Evolutionary conservation across 1,140 invertebrate genomes (phyloP), one percentile per base, ranked within the genome.

Genomic region (Tetragnatha versicolor): DNA sequence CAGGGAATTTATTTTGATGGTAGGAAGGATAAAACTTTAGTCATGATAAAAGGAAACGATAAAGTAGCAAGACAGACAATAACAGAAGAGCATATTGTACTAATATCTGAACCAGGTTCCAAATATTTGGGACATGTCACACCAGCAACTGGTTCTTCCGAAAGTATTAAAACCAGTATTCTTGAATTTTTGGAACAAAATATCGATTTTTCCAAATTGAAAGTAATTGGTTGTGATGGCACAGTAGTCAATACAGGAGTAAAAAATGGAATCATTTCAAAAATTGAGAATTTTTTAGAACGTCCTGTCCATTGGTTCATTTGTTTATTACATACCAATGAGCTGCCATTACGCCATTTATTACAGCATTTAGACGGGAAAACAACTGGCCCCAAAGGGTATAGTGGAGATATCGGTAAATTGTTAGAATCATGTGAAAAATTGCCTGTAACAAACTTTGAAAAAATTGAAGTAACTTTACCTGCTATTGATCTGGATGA

Each of bases 21-120:
- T 10, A 12, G 17, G 2, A 61, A 61, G 31, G 20, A 27, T 12
- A 1, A 27, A 35, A 17, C 9, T 27, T 61, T 3, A 61, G 12
- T 61, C 17, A 6, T n/a, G 22, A 10, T 61, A 17, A 29, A 61
- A 22, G 58, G 33, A 45, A 45, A n/a, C 9, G 42, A 45, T 10
- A 45, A n/a, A n/a, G 42, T 45, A 45, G 42, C 42, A 33, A 2
- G 27, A 61, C 29, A 31, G 12, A 61, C 20, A 10, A 33, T 61
- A 61, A 33, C 31, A 61, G 58, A 61, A 29, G 58, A 61, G 58
- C 33, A 61, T 33, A 4, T 31, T 61, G 58, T 61, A 12, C 58
- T 61, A 61, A 7, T 29, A 17, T 61, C 58, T 31, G 58, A 61
- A 33, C 31, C 29, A 61, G 58, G 58, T 17, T 61, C 58, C 3